phyloP scores from a whole-genome alignment of 2,797 vertebrate species.

The Salarias fasciatus region DNA sequence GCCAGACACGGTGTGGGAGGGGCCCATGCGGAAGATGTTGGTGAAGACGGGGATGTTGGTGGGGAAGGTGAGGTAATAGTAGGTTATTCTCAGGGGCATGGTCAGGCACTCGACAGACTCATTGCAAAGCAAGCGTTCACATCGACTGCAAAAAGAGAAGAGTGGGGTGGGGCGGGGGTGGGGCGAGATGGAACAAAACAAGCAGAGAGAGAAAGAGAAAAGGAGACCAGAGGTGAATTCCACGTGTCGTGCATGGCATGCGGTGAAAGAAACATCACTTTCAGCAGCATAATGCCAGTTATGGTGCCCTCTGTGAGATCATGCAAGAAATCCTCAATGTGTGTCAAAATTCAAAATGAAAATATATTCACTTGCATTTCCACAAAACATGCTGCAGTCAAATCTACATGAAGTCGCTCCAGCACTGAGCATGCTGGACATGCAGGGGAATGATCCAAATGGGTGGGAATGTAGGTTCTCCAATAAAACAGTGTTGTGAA shows the following conservation, averaged over 20 bases:
- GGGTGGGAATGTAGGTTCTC: no score
- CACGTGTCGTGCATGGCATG: constrained; percentile 81
- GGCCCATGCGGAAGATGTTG: constrained; percentile 98
- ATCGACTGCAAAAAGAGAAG: constrained; percentile 91
- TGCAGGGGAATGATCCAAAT: constrained; percentile 56
- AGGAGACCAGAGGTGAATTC: constrained; percentile 64
- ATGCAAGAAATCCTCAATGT: constrained; percentile 64
- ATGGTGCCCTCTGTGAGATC: constrained; percentile 55
- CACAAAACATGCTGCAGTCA: constrained; percentile 67
- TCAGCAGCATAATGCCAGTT: constrained; percentile 48
- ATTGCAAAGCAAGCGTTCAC: constrained; percentile 99
- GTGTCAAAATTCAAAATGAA: constrained; percentile 11
- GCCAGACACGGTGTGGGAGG: constrained; percentile 86
- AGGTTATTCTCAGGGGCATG: constrained; percentile 97
- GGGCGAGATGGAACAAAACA: constrained; percentile 61
- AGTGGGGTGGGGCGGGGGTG: constrained; percentile 14
- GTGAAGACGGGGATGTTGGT: constrained; percentile 94
- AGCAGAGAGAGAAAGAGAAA: constrained; percentile 69
- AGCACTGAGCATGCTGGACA: constrained; percentile 55
- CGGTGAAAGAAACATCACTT: constrained; percentile 65
- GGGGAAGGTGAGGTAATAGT: constrained; percentile 98
- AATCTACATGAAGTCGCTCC: constrained; percentile 41
- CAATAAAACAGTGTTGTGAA: no score
- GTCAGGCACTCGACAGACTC: constrained; percentile 92
- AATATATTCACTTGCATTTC: constrained; percentile 35